These are phyloP conservation scores for Acrossocheilus wenchowensis DNA, from an alignment of 2,797 vertebrate species.

Conservation along the genomic window DNA sequence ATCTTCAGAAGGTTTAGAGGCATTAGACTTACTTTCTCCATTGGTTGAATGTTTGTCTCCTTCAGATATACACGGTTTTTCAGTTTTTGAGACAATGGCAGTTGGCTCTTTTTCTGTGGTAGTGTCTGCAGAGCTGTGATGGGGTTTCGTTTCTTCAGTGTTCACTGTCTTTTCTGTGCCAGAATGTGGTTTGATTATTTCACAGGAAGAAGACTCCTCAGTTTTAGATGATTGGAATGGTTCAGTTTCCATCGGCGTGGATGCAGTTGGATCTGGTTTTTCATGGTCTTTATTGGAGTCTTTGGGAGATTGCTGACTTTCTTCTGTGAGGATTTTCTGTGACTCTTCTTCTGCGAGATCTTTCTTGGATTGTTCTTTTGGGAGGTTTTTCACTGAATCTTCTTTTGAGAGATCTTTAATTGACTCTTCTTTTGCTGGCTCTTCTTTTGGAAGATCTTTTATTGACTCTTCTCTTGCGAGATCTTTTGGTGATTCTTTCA, in stretches of 20 bases:
- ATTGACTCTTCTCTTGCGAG: too few relatives aligned
- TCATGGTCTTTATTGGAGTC: conserved; percentile 10
- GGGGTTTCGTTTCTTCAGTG: conserved; percentile 32
- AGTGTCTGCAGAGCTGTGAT: background rate
- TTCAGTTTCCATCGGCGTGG: conserved; percentile 39
- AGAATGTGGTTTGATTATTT: background rate
- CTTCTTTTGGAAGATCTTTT: background rate
- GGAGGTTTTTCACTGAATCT: background rate
- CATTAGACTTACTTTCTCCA: conserved; percentile 1
- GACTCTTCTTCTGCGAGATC: background rate
- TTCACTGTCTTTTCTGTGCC: conserved; percentile 53
- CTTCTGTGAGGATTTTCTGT: background rate
- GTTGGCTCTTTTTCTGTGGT: conserved; percentile 10
- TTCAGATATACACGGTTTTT: conserved; percentile 26
- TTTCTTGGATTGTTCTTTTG: background rate
- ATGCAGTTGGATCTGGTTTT: conserved; percentile 17
- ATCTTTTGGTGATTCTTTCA: background rate
- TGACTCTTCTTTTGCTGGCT: background rate
- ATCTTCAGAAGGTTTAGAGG: conserved; percentile 28
- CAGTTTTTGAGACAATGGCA: background rate
- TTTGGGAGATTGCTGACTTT: conserved; percentile 4
- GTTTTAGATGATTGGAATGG: background rate
- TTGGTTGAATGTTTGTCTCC: conserved; percentile 5
- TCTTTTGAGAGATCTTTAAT: background rate
- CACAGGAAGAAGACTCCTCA: conserved; percentile 34